Percentiles rank a stretch among this genome's conserved stretches.
phyloP scores from a whole-genome alignment of 2,113 vertebrate genomes.

The Solea senegalensis region DNA sequence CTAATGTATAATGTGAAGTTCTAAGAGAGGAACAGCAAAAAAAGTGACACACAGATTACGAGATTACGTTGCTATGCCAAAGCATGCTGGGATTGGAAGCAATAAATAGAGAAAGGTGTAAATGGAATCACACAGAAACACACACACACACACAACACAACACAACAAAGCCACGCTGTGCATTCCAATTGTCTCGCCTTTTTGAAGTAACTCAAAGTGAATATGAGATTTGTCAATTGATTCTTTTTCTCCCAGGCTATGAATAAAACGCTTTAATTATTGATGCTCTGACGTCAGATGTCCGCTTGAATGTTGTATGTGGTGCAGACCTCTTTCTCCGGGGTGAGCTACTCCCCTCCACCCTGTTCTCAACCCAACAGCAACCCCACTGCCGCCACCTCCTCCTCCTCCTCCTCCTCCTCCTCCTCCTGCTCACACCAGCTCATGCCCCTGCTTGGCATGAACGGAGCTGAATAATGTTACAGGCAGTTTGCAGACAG shows the following conservation, averaged over 20 bases:
- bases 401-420: background rate
- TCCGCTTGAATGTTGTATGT: constrained; percentile 83
- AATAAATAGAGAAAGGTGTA: constrained; percentile 73
- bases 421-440: constrained; percentile 29
- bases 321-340: constrained; percentile 82
- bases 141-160: constrained; percentile 25
- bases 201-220: constrained; percentile 86
- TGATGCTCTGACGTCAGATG: constrained; percentile 84
- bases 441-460: constrained; percentile 55
- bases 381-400: constrained; percentile 20
- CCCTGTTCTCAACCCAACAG: constrained; percentile 55
- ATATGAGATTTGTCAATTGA: constrained; percentile 87
- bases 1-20: too few relatives aligned
- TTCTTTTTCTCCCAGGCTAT: constrained; percentile 83
- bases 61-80: too few relatives aligned
- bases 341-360: constrained; percentile 71
- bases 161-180: constrained; percentile 57
- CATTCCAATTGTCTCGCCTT: constrained; percentile 79
- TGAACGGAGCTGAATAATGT: constrained; percentile 67
- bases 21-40: too few relatives aligned
- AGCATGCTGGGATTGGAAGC: background rate
- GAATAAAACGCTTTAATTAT: constrained; percentile 87
- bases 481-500: constrained; percentile 69
- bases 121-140: constrained; percentile 43
- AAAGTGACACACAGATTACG: too few relatives aligned